A percentile compares a stretch with the other conserved stretches of the same genome.
Conservation (phyloP, 92 coral and sea anemone species). For the Umimayanthus kanabou region DNA sequence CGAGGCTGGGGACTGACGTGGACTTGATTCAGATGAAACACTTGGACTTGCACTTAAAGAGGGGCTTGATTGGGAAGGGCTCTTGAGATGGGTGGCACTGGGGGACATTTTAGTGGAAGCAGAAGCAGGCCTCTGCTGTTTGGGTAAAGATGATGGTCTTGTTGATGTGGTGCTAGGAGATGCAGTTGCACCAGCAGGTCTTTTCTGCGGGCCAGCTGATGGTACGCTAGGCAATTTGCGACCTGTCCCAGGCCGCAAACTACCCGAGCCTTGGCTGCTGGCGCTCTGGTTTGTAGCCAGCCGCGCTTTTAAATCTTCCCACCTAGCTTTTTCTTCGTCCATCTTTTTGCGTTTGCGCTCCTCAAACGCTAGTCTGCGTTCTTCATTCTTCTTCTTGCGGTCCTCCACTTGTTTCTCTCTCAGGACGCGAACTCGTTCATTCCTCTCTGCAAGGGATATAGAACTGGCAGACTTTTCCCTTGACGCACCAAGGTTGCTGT, state of each 20-base stretch:
- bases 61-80: constrained; percentile 60
- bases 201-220: constrained; percentile 53
- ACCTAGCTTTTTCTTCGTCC: constrained; percentile 74
- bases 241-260: constrained; percentile 76
- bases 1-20: constrained; percentile 66
- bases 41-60: constrained; percentile 58
- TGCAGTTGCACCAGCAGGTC: constrained; percentile 72
- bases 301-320: constrained; percentile 72
- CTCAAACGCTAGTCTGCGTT: constrained; percentile 88
- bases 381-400: constrained; percentile 80
- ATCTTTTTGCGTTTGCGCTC: constrained; percentile 82
- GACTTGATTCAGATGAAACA: constrained; percentile 73
- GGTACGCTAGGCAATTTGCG: constrained; percentile 90
- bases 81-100: constrained; percentile 12
- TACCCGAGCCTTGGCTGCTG: constrained; percentile 19
- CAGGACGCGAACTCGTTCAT: constrained; percentile 73
- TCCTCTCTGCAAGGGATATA: constrained; percentile 64
- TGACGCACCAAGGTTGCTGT: constrained; percentile 29
- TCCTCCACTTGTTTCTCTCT: constrained; percentile 93
- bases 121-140: constrained; percentile 60
- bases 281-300: constrained; percentile 50
- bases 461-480: constrained; percentile 39
- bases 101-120: constrained; percentile 58
- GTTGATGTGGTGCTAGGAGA: constrained; percentile 34
- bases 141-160: constrained; percentile 73